phyloP scores from a whole-genome alignment of 30 jellyfish, hydroid and myxozoan species.

The Pseudorhiza aurosa region DNA sequence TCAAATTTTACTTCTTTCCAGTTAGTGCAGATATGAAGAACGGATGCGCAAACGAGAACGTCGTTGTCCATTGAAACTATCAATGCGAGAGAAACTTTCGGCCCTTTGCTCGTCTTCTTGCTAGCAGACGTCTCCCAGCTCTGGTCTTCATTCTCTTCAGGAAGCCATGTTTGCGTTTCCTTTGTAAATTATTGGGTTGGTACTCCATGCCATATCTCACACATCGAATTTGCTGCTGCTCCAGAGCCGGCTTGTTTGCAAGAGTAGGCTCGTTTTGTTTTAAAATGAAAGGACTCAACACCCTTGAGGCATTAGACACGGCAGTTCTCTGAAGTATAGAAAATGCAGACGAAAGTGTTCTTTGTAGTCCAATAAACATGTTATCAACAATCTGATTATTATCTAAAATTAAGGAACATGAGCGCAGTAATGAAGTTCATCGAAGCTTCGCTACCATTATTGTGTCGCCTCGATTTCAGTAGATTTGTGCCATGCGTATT shows the following conservation, averaged over 20 bases:
- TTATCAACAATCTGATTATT: too few relatives aligned
- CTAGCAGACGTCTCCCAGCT: slow-evolving; percentile 81
- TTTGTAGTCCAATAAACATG: slow-evolving; percentile 8
- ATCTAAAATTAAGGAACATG: too few relatives aligned
- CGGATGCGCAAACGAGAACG: too few relatives aligned
- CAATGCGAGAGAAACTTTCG: slow-evolving; percentile 78
- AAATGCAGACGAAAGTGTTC: background rate
- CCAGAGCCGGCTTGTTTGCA: background rate
- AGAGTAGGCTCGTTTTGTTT: background rate
- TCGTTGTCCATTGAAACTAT: background rate
- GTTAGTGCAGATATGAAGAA: too few relatives aligned
- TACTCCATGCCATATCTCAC: slow-evolving; percentile 94
- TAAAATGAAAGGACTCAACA: background rate
- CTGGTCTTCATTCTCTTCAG: slow-evolving; percentile 71
- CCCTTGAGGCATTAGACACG: background rate
- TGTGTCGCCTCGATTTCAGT: background rate
- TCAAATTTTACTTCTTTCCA: too few relatives aligned
- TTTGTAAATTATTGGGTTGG: slow-evolving; percentile 91
- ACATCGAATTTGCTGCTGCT: slow-evolving; percentile 63
- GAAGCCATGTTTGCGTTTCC: slow-evolving; percentile 89
- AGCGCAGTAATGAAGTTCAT: too few relatives aligned
- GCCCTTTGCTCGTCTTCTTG: slow-evolving; percentile 82
- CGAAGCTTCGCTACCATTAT: background rate
- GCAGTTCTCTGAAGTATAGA: background rate
- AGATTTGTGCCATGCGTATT: background rate